A percentile compares a stretch with the other conserved stretches of the same genome.
phyloP scores from a whole-genome alignment of 2,113 vertebrate genomes.

The Bostrychus sinensis region DNA sequence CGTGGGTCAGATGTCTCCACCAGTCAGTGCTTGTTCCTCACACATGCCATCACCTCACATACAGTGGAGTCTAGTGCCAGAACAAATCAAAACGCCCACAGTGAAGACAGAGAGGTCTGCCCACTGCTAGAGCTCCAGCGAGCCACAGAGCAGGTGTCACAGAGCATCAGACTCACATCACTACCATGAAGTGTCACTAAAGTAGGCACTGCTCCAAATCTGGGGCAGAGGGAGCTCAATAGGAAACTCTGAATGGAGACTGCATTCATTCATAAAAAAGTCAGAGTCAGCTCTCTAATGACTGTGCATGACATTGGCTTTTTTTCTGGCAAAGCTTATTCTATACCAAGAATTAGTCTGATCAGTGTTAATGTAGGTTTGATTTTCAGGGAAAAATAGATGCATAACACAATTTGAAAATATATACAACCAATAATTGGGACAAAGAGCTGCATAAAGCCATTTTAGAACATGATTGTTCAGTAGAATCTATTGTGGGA shows the following conservation, averaged over 20 bases:
- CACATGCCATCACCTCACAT: constrained; percentile 3
- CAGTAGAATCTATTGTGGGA: too few species aligned
- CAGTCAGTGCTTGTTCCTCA: background rate
- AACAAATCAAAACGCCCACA: constrained; percentile 14
- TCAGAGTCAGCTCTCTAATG: background rate
- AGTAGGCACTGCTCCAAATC: background rate
- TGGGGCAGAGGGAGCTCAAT: constrained; percentile 6
- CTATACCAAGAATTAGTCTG: too few species aligned
- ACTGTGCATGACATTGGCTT: too few species aligned
- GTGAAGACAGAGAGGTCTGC: background rate
- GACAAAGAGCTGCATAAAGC: too few species aligned
- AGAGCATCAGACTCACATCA: constrained; percentile 31
- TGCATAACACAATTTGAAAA: too few species aligned
- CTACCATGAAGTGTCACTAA: constrained; percentile 24
- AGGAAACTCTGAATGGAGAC: constrained; percentile 1
- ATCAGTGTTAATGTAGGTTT: too few species aligned
- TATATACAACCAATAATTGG: too few species aligned
- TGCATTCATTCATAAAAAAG: background rate
- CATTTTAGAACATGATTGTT: too few species aligned
- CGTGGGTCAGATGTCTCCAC: background rate
- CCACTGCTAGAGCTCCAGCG: constrained; percentile 3
- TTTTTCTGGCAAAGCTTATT: too few species aligned
- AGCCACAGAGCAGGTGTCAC: constrained; percentile 20
- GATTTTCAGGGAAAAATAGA: too few species aligned
- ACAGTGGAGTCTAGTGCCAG: background rate